Percentiles rank a stretch among this genome's conserved stretches.
Conservation (phyloP, 2,888 invertebrate genomes). For the Folsomia candida region DNA sequence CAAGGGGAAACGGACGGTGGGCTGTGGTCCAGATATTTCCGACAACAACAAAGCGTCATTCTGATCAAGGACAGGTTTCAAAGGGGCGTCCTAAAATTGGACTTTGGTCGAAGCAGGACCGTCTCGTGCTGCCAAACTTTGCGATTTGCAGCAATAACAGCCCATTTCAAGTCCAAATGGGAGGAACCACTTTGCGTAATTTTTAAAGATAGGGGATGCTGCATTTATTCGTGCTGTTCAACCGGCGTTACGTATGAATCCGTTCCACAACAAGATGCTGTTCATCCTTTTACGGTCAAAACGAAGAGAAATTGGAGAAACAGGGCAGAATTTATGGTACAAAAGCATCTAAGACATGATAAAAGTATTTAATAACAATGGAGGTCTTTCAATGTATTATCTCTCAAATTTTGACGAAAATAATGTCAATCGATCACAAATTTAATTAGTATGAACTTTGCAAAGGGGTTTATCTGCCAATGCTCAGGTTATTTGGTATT, state of each 20-base stretch:
- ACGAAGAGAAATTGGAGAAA: conserved; percentile 40
- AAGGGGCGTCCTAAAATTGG: conserved; percentile 39
- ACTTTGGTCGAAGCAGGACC: conserved; percentile 41
- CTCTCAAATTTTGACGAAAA: too few species aligned
- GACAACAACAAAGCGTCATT: conserved; percentile 39
- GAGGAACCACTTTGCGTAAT: conserved; percentile 41
- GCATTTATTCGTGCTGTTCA: conserved; percentile 39
- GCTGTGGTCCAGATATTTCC: conserved; percentile 42
- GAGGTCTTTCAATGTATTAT: too few species aligned
- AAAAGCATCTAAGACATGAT: too few species aligned
- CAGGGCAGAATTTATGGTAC: conserved; percentile 45
- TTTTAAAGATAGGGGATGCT: conserved; percentile 42
- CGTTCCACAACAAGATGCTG: conserved; percentile 37
- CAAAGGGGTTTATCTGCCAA: too few species aligned
- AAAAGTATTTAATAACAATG: too few species aligned
- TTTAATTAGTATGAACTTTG: too few species aligned
- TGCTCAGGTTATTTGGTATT: too few species aligned
- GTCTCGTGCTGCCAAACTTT: conserved; percentile 41
- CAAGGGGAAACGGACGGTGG: conserved; percentile 35
- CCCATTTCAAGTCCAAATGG: conserved; percentile 33
- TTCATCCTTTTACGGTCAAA: conserved; percentile 37
- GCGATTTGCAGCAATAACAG: conserved; percentile 40
- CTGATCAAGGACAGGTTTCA: conserved; percentile 42
- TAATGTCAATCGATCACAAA: too few species aligned
- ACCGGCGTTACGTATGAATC: conserved; percentile 36